These are phyloP conservation scores for Halocynthia aurantium DNA, from an alignment of 23 tunicate genomes.

Conservation along the genomic window DNA sequence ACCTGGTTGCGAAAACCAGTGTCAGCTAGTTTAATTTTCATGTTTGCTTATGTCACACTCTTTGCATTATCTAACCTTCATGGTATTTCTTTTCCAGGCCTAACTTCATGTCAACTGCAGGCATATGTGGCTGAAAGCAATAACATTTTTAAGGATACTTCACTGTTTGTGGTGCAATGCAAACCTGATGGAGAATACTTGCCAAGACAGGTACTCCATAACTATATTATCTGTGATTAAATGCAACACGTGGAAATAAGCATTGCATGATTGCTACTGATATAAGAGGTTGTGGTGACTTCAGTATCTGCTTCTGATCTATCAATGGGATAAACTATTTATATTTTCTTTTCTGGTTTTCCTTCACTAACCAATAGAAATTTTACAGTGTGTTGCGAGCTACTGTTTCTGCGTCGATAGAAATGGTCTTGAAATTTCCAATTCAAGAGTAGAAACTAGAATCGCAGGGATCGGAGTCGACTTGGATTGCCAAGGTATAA, in stretches of 20 bases:
- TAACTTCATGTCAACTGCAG: conserved; percentile 52
- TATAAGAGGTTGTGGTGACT: too few species aligned
- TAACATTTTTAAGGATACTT: conserved; percentile 47
- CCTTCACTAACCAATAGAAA: background rate
- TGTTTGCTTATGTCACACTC: background rate
- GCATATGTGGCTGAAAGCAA: conserved; percentile 73
- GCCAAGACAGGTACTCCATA: conserved; percentile 45
- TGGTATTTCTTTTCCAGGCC: conserved; percentile 29
- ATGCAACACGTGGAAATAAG: too few species aligned
- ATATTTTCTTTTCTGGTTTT: background rate
- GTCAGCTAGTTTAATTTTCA: background rate
- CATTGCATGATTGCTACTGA: too few species aligned
- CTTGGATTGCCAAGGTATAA: conserved; percentile 35
- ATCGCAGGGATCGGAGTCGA: conserved; percentile 1
- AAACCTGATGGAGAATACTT: conserved; percentile 51
- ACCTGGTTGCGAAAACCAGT: too few species aligned
- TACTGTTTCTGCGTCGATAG: conserved; percentile 68
- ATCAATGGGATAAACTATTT: too few species aligned
- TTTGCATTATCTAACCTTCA: background rate
- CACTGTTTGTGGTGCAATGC: conserved; percentile 54
- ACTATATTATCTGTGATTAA: too few species aligned
- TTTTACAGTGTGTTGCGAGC: conserved; percentile 14
- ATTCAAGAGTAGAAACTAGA: conserved; percentile 40
- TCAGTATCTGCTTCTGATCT: too few species aligned
- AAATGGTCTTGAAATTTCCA: conserved; percentile 52